Evolutionary conservation across 1,140 invertebrate genomes (phyloP), one percentile per base, ranked within the genome.

Genomic region (Diabrotica undecimpunctata): DNA sequence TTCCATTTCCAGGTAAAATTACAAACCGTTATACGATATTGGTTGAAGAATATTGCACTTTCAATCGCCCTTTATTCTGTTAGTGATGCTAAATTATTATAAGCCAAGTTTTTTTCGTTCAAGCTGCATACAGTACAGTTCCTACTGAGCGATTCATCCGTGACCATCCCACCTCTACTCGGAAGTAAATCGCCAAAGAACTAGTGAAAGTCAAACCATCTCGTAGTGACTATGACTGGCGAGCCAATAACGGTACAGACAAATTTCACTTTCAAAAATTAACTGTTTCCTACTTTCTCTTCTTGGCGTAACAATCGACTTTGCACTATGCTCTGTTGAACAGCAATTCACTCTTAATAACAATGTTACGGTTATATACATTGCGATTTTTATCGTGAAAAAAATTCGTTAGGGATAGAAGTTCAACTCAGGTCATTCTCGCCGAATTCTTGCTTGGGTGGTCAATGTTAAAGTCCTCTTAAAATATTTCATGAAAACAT

Each of bases 241-340:
- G 25, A 25, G 57, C 36, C 57, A 46, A 46, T 59, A 63, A 14
- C 54, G 54, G 54, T 55, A 55, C 51, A 25, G 62, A 61, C 59
- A 68, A 46, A 68, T 68, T 68, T 68, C 66, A 68, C 66, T 68
- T 68, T 68, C 66, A 64, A 61, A 68, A 64, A 65, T 61, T 36
- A 61, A 64, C 55, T 62, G 52, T 68, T 68, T 68, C 66, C 66
- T 68, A 60, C 66, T 68, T 68, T 68, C 66, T 65, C 66, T 64
- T 63, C 53, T 46, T 46, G 41, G 14, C 65, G 55, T 67, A 66
- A 66, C 62, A 59, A 36, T 51, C 52, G 41, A 46, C 41, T 46
- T 55, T 10, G 54, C 54, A 36, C 54, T 36, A 55, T 55, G 54
- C 13, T 55, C 54, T 14, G 35, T 36, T 55, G 54, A 55, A 25